These are phyloP conservation scores for Cabera pusaria DNA, from an alignment of 2,888 invertebrate species.

Conservation along the genomic window DNA sequence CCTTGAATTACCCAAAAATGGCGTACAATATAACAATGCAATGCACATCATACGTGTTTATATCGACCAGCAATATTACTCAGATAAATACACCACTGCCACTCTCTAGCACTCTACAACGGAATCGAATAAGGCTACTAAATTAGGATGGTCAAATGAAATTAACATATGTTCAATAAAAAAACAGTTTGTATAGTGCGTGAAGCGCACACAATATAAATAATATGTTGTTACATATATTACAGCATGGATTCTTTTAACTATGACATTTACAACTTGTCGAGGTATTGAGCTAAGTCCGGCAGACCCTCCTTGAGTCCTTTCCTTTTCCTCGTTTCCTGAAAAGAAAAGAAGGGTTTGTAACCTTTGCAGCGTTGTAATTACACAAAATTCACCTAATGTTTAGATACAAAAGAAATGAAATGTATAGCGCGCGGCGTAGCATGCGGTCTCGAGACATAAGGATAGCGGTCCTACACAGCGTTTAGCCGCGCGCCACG, in stretches of 20 bases:
- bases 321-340: constrained; percentile 99
- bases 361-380: background rate
- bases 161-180: constrained; percentile 42
- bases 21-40: constrained; percentile 48
- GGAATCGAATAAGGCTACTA: constrained; percentile 28
- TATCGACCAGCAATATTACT: constrained; percentile 60
- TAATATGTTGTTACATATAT: constrained; percentile 77
- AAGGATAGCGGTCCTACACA: constrained; percentile 91
- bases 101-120: constrained; percentile 27
- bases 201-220: constrained; percentile 66
- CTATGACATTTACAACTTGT: constrained; percentile 95
- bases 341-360: constrained; percentile 38
- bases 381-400: too few species aligned
- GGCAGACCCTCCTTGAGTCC: constrained; percentile 99
- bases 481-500: constrained; percentile 84
- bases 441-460: constrained; percentile 88
- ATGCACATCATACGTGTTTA: constrained; percentile 24
- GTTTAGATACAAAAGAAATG: too few species aligned
- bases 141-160: constrained; percentile 52
- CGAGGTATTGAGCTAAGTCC: constrained; percentile 96
- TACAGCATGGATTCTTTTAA: constrained; percentile 74
- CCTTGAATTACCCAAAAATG: constrained; percentile 52
- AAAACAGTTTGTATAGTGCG: constrained; percentile 53
- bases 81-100: constrained; percentile 37
- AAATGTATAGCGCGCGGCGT: constrained; percentile 77